Base-by-base conservation (phyloP, 2,888 invertebrate species). In the Laspeyria flexula region DNA sequence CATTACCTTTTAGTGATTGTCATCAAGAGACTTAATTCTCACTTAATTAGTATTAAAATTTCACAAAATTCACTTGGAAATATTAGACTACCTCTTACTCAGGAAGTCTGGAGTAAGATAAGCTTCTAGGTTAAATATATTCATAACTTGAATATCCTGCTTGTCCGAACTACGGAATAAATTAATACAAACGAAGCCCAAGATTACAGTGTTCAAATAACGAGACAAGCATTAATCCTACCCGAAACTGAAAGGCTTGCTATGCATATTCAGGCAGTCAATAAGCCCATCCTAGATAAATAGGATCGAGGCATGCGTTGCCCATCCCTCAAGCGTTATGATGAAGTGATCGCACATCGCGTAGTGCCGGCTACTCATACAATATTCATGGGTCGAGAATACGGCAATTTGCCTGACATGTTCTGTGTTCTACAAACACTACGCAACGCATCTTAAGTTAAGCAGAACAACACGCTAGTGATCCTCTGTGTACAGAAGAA, bases 371-470 rank as follows among this genome's bases (percentile, higher is more conserved):
- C 71, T 65, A 66, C 84, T 86, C 85, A 88, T 88, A 82, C 75
- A 83, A 86, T 88, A 90, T 89, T 85, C 89, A 90, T 88, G 72
- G 65, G 58, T 52, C 63, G 75, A 76, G 83, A 82, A 82, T 80
- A 81, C 79, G 81, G 81, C 85, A 84, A 86, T 87, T 86, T 83
- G 79, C 75, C 72, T 77, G 75, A 85, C 85, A 85, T 83, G 80
- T 77, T 65, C 71, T 60, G 57, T 73, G 73, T 52, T 54, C 54
- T 40, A 54, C 56, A 68, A 68, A 68, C 61, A 59, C 30, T 16
- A 31, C 69, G 75, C 75, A 77, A 79, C 74, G 71, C 64, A 67
- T 67, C 69, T 69, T 65, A 73, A 73, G 69, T 72, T 71, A 66
- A 68, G 63, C 64, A 61, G 60, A 60, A 71, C 65, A 72, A 71